Percentiles rank a stretch among this genome's conserved stretches.
Evolutionary conservation across 1,140 invertebrate species (phyloP).

Genomic region (Euschistus heros): DNA sequence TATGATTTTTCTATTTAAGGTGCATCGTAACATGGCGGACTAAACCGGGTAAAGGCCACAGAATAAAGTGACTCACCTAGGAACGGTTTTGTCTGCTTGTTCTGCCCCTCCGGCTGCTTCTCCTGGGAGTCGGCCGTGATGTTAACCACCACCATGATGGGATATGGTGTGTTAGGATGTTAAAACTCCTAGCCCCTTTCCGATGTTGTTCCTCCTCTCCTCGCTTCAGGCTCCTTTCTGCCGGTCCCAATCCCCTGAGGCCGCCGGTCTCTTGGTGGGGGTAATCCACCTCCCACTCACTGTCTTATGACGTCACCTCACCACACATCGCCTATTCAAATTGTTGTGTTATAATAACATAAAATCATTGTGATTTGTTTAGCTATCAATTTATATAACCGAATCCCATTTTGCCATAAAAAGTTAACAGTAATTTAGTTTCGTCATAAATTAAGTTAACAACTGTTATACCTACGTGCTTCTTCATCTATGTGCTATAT

Average conservation of each 20-base stretch:
- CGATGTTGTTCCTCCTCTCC: slow-evolving; percentile 9
- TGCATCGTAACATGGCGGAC: background rate
- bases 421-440: too few species aligned
- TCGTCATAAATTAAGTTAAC: too few species aligned
- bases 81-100: background rate
- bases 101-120: slow-evolving; percentile 4
- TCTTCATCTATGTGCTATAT: too few species aligned
- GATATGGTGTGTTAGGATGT: slow-evolving; percentile 15
- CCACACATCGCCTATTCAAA: too few species aligned
- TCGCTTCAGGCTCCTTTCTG: slow-evolving; percentile 8
- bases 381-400: too few species aligned
- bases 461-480: too few species aligned
- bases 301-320: too few species aligned
- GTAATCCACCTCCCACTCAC: too few species aligned
- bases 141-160: slow-evolving; percentile 15
- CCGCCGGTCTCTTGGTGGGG: background rate
- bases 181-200: slow-evolving; percentile 9
- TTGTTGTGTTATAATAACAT: too few species aligned
- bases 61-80: background rate
- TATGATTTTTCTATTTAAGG: background rate
- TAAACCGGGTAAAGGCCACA: background rate
- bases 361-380: too few species aligned
- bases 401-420: too few species aligned
- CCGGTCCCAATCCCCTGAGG: background rate
- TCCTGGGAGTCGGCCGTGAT: slow-evolving; percentile 10